These are phyloP conservation scores for Crypturellus undulatus DNA, from an alignment of 2,113 vertebrate species.

Conservation along the genomic window DNA sequence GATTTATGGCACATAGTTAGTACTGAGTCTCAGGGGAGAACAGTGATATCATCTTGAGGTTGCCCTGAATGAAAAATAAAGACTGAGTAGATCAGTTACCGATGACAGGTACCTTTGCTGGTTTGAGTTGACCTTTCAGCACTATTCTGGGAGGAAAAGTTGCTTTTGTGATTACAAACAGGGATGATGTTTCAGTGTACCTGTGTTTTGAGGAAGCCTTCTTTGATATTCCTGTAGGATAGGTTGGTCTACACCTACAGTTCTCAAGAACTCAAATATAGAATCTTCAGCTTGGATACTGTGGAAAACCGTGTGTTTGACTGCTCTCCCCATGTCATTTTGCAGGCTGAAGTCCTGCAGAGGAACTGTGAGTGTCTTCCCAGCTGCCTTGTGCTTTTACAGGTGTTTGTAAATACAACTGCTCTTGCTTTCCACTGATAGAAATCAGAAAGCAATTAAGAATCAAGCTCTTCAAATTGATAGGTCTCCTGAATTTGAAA, in stretches of 20 bases:
- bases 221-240: not conserved
- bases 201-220: not conserved
- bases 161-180: not conserved
- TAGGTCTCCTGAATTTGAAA: conserved; percentile 41
- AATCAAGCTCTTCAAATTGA: conserved; percentile 45
- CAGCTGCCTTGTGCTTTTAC: not conserved
- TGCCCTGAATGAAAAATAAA: not conserved
- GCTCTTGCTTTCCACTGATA: conserved; percentile 48
- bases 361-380: conserved; percentile 12
- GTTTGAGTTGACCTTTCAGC: not conserved
- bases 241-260: not conserved
- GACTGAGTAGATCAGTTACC: not conserved
- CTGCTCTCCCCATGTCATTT: not conserved
- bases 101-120: not conserved
- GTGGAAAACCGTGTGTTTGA: not conserved
- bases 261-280: conserved; percentile 16
- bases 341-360: not conserved
- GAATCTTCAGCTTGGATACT: not conserved
- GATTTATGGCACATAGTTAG: accelerated
- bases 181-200: not conserved
- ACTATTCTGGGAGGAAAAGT: not conserved
- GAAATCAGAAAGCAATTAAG: conserved; percentile 62
- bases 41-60: not conserved
- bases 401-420: conserved; percentile 1
- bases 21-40: not conserved